phyloP scores from a whole-genome alignment of 2,113 vertebrate species.

The Elephas maximus region DNA sequence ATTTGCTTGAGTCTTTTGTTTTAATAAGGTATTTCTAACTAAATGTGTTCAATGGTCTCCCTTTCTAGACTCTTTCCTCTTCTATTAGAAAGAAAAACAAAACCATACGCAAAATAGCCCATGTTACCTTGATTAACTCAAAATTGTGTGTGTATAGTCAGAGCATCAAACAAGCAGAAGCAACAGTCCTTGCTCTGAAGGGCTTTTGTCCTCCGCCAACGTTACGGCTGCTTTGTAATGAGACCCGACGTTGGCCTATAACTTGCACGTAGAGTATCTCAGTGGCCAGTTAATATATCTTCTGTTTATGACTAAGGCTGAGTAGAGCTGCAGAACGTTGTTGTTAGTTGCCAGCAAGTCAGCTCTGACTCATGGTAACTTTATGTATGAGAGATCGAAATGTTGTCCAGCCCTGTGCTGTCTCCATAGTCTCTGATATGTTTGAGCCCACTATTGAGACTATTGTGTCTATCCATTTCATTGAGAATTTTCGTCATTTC shows the following conservation, averaged over 20 bases:
- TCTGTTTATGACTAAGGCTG: neutral
- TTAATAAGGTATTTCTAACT: slow-evolving; percentile 56
- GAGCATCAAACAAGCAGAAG: neutral
- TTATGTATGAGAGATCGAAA: neutral
- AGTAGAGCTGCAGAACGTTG: neutral
- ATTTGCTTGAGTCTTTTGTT: slow-evolving; percentile 66
- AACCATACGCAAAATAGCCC: neutral
- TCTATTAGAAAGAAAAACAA: slow-evolving; percentile 4
- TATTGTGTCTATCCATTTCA: neutral
- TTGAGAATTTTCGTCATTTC: neutral
- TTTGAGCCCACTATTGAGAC: neutral
- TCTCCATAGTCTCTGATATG: neutral
- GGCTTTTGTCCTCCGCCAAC: neutral
- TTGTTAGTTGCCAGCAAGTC: neutral
- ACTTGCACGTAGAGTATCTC: neutral
- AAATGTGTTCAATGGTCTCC: slow-evolving; percentile 10
- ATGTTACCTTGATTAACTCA: neutral
- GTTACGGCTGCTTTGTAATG: neutral
- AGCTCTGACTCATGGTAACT: neutral
- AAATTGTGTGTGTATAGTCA: neutral
- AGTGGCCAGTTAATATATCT: neutral
- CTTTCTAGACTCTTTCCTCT: slow-evolving; percentile 28
- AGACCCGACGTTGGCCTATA: neutral
- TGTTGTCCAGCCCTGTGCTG: neutral
- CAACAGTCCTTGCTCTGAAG: neutral